These are phyloP conservation scores for Antheraea yamamai DNA, from an alignment of 2,888 invertebrate species.

Conservation along the genomic window DNA sequence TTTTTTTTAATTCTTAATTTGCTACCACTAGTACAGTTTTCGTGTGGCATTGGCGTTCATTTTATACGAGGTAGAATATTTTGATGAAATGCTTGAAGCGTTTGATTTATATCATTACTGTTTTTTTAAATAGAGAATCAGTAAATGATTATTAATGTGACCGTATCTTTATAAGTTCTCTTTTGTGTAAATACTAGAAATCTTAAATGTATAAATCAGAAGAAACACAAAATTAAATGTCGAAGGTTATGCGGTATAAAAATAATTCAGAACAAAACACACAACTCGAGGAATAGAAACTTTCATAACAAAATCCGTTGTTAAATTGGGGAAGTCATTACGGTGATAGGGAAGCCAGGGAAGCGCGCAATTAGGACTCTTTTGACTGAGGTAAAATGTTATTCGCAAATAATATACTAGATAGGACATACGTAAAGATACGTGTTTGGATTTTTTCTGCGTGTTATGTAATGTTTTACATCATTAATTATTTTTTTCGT, in stretches of 20 bases:
- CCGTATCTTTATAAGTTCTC: background rate
- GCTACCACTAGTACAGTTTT: no score
- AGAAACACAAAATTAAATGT: conserved; percentile 14
- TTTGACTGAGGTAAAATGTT: conserved; percentile 41
- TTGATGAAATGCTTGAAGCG: background rate
- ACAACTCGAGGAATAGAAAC: conserved; percentile 39
- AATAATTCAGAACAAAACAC: conserved; percentile 39
- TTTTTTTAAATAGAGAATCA: background rate
- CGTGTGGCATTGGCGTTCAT: background rate
- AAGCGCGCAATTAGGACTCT: conserved; percentile 70
- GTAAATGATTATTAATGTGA: background rate
- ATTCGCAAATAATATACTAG: conserved; percentile 15
- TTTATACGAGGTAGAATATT: background rate
- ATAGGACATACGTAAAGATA: background rate
- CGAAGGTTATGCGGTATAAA: conserved; percentile 25
- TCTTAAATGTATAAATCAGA: background rate
- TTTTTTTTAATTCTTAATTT: no score
- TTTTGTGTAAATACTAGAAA: background rate
- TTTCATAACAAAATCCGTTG: conserved; percentile 62
- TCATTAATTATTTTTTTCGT: no score
- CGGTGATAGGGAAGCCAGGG: conserved; percentile 55
- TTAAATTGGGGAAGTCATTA: conserved; percentile 76
- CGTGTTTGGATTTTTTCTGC: background rate
- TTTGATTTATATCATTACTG: background rate
- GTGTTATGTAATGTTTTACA: no score